Evolutionary conservation across 2,888 invertebrate genomes (phyloP).

Genomic region (Cheilosia variabilis): DNA sequence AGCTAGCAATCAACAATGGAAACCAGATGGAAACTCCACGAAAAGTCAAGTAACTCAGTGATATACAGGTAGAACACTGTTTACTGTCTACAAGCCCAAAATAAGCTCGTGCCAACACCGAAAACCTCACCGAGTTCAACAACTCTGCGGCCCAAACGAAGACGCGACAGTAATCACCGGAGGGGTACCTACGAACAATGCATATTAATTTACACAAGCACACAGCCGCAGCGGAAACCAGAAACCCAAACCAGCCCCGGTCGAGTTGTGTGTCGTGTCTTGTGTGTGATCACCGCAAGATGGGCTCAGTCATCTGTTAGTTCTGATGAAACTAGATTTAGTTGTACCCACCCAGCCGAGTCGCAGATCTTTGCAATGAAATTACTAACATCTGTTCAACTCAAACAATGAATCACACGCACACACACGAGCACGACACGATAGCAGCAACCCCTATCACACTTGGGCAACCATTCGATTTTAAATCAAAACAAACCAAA

Average conservation of each 20-base stretch:
- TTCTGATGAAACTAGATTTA: not conserved
- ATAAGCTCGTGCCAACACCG: not conserved
- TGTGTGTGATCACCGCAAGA: slow-evolving; percentile 20
- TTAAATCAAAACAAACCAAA: slow-evolving; percentile 9
- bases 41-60: too few species aligned
- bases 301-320: not conserved
- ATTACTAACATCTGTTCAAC: not conserved
- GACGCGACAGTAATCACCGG: slow-evolving; percentile 20
- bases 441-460: slow-evolving; percentile 4
- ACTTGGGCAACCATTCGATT: not conserved
- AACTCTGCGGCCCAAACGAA: slow-evolving; percentile 17
- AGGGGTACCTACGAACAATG: slow-evolving; percentile 15
- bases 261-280: not conserved
- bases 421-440: not conserved
- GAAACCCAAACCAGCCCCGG: not conserved
- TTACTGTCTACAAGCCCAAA: too few species aligned
- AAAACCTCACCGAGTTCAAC: slow-evolving; percentile 25
- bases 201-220: slow-evolving; percentile 32
- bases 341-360: not conserved
- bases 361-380: too few species aligned
- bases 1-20: too few species aligned
- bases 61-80: too few species aligned
- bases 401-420: slow-evolving; percentile 3
- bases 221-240: not conserved
- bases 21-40: too few species aligned